Evolutionary conservation across 2,113 vertebrate species (phyloP), one percentile per base, ranked within the genome.

Genomic region (Laterallus jamaicensis): DNA sequence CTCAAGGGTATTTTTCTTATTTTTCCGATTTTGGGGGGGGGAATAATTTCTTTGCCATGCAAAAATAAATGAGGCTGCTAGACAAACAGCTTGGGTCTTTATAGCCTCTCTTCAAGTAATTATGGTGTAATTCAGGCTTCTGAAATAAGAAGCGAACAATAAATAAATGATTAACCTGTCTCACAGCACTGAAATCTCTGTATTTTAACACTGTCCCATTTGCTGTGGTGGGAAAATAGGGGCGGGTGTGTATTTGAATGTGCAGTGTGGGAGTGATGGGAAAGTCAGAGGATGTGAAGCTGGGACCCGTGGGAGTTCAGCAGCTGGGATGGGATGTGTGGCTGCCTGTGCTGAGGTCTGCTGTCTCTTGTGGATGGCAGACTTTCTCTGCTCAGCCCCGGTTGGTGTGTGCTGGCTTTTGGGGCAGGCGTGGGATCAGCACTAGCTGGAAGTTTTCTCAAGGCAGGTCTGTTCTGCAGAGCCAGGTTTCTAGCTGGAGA

Each of bases 71-170:
- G 80, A 95, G 69, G 54, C 64, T 83, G 47, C 80, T 90, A 90
- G 77, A 82, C 86, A 88, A 96, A 81, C 82, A 95, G 68, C 86
- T 77, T 67, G 90, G 90, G 55, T 88, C 67, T 86, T 96, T 93
- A 74, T 59, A 95, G 86, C 60, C 31, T 95, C 56, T 86, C 92
- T 86, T 73, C 69, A 44, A 67, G 69, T 90, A 93, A 90, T 95
- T 84, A 59, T 10, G 54, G 32, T 92, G 52, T 93, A 94, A 88
- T 96, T 92, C 80, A 60, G 49, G 32, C 64, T 81, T 84, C 77
- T 75, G 80, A 83, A 92, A 63, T 75, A 74, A 88, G 86, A 87
- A 76, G 42, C 3, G 26, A 92, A 83, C 76, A 77, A 86, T 90
- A 96, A 93, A 93, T 88, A 88, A 88, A 81, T 88, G 1, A 93